Evolutionary conservation across 2,113 vertebrate genomes (phyloP).

Genomic region (Pollachius pollachius): DNA sequence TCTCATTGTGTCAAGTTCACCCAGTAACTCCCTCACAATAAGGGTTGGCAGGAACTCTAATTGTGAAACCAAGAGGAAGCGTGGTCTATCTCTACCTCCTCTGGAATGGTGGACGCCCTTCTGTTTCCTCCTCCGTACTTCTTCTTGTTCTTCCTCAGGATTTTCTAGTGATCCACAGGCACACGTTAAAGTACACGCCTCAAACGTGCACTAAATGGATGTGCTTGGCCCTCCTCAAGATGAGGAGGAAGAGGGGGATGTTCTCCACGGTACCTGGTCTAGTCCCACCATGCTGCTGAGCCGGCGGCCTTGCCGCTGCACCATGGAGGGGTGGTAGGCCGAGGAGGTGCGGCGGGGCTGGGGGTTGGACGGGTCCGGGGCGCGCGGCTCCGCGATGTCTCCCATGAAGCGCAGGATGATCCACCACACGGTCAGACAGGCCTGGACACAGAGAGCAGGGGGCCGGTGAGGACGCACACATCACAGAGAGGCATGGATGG

Average conservation of each 20-base stretch:
- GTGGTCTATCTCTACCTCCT: conserved; percentile 57
- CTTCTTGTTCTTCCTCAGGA: conserved; percentile 66
- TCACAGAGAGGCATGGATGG: too few relatives aligned
- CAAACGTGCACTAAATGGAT: neutral
- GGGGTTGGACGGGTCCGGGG: neutral
- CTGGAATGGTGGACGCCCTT: conserved; percentile 57
- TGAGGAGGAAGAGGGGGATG: too few relatives aligned
- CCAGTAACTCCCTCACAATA: neutral
- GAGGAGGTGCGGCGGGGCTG: conserved; percentile 5
- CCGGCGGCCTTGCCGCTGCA: conserved; percentile 45
- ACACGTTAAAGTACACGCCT: neutral
- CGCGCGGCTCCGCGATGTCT: conserved; percentile 82
- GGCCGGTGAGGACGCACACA: too few relatives aligned
- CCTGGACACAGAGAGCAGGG: conserved; percentile 70
- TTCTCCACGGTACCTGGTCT: conserved; percentile 65
- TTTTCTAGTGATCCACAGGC: conserved; percentile 48
- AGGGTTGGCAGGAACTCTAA: neutral
- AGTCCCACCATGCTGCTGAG: conserved; percentile 72
- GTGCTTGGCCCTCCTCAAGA: too few relatives aligned
- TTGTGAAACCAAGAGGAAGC: too few relatives aligned
- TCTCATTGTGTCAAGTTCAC: too few relatives aligned
- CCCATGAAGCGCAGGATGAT: conserved; percentile 93
- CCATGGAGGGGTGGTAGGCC: conserved; percentile 21
- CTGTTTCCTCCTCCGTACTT: conserved; percentile 45
- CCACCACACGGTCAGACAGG: conserved; percentile 81